These are phyloP conservation scores for Agrypnus murinus DNA, from an alignment of 2,888 invertebrate species.

Conservation along the genomic window DNA sequence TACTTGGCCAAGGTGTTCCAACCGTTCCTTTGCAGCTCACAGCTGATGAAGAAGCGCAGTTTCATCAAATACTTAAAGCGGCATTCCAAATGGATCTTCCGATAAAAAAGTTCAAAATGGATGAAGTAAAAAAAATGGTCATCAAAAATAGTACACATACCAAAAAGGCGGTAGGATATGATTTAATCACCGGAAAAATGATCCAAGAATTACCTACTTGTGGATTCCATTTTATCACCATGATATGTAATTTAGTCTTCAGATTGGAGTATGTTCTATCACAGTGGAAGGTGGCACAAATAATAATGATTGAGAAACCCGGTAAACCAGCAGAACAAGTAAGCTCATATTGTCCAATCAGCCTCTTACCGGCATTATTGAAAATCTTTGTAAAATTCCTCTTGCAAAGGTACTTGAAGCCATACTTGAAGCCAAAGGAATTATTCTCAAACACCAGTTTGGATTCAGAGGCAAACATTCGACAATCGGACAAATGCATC, in stretches of 20 bases:
- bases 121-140: constrained; percentile 3
- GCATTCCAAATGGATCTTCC: constrained; percentile 6
- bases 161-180: constrained; percentile 22
- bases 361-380: background rate
- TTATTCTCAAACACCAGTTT: constrained; percentile 34
- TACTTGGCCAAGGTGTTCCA: background rate
- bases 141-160: constrained; percentile 11
- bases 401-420: constrained; percentile 25
- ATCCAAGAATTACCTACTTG: constrained; percentile 18
- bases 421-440: constrained; percentile 16
- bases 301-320: constrained; percentile 18
- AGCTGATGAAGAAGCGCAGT: background rate
- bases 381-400: constrained; percentile 23
- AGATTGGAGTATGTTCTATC: constrained; percentile 14
- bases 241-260: constrained; percentile 10
- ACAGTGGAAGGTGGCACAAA: constrained; percentile 26
- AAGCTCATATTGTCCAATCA: constrained; percentile 26
- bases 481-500: constrained; percentile 22
- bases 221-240: constrained; percentile 11
- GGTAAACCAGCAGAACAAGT: no score
- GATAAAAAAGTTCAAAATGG: constrained; percentile 3
- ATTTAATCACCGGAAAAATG: constrained; percentile 22
- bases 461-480: constrained; percentile 20
- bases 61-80: constrained; percentile 1
- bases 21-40: background rate